Percentiles rank a stretch among this genome's conserved stretches.
Conservation (phyloP, 2,888 invertebrate species). For the Tenthredo scrophulariae region DNA sequence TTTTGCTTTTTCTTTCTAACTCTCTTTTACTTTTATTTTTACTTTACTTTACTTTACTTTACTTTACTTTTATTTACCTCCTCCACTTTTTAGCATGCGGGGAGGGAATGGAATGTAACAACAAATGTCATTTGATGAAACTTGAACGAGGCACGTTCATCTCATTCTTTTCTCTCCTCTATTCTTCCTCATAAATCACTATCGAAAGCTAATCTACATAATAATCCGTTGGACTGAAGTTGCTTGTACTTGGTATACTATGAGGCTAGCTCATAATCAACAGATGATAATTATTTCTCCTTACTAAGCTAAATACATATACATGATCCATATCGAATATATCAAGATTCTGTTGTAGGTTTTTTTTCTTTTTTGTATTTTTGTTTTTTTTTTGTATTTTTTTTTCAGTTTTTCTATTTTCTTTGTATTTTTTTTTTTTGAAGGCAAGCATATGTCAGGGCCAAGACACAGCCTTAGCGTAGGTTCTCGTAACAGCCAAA, state of each 20-base stretch:
- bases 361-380: not conserved
- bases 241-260: conserved; percentile 73
- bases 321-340: conserved; percentile 58
- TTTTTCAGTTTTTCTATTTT: conserved; percentile 18
- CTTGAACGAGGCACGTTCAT: conserved; percentile 37
- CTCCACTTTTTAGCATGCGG: not conserved
- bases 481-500: conserved; percentile 56
- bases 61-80: conserved; percentile 12
- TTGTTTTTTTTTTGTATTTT: not conserved
- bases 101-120: conserved; percentile 20
- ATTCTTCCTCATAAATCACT: conserved; percentile 10
- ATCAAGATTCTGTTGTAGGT: conserved; percentile 47
- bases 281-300: conserved; percentile 33
- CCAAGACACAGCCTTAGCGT: conserved; percentile 52
- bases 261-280: conserved; percentile 71
- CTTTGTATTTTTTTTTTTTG: conserved; percentile 64
- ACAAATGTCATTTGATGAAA: conserved; percentile 45
- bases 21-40: conserved; percentile 60
- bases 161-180: conserved; percentile 47
- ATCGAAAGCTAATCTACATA: conserved; percentile 42
- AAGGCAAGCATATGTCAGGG: conserved; percentile 71
- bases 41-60: conserved; percentile 44
- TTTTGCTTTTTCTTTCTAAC: conserved; percentile 59
- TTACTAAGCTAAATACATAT: conserved; percentile 35
- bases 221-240: conserved; percentile 61